Base-by-base conservation (phyloP, 2,888 invertebrate genomes). In the Acronicta aceris region DNA sequence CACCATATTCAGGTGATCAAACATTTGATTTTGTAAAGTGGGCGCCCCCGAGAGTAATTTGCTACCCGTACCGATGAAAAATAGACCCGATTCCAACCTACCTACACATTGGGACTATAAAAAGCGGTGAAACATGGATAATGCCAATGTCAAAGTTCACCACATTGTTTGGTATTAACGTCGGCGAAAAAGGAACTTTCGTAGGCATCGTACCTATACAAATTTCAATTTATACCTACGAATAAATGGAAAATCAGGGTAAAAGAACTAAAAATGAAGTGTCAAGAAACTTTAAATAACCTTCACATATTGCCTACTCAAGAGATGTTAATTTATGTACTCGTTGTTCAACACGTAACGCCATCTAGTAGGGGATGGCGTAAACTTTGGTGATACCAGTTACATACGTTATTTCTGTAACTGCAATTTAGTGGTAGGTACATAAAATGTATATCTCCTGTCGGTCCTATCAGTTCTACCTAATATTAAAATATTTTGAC, bases 11-110 rank as follows among this genome's bases (percentile, higher is more conserved):
- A 16, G 58, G 50, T 50, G 51, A 74, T 73, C 65, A 66, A 60
- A 50, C 48, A 64, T 67, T 71, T 74, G 67, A 60, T 74, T 74
- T 64, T 50, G 16, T 30, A 64, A 71, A 64, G 52, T 60, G 41
- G 36, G 47, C 17, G 48, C 74, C 65, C 71, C 33, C 30, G 65
- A 66, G 68, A 59, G 71, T 79, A 76, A 78, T 80, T 79, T 74
- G 68, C 64, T 66, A 61, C 63, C 73, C 73, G 59, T 74, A 67
- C 77, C 77, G 78, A 79, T 81, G 78, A 68, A 76, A 79, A 79
- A 79, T 79, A 76, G 48, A 69, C 71, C 55, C 68, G 62, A 71
- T 71, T 76, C 71, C 60, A n/a, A n/a, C n/a, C 21, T 21, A 21
- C 21, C 21, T 62, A 74, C 75, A 62, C 74, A 65, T 65, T 58